Evolutionary conservation across 1,140 invertebrate species (phyloP), one percentile per base, ranked within the genome.

Genomic region (Philotrypesis tridentata): DNA sequence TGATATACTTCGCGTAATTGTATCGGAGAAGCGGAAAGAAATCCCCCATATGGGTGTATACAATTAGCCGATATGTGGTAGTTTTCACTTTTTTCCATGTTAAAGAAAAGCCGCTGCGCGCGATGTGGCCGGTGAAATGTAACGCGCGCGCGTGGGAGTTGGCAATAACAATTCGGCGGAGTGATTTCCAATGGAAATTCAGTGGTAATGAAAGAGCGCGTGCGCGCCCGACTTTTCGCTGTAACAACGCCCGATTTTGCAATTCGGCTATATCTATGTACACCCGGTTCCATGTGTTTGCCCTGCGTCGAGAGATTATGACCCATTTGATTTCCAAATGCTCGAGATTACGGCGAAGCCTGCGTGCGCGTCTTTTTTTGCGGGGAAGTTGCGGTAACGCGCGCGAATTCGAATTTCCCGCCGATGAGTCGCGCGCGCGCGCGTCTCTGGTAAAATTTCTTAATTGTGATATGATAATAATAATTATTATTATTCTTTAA

Each of bases 151-250:
- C 21, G 21, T 70, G 29, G 25, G 27, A 71, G 55, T 33, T 72
- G 11, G 65, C 23, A 72, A 79, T 72, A 63, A n/a, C n/a, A n/a
- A n/a, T 40, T 72, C 8, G 14, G 43, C 23, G 23, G 17, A 79
- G 55, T 40, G 25, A 72, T 63, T 65, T 73, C 63, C n/a, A n/a
- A 67, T 79, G 27, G 48, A 60, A 79, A 70, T 55, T 55, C 33
- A 8, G 31, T 60, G 23, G 40, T 70, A 79, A 79, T 79, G 48
- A 55, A 79, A 21, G 11, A 33, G 43, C 48, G 9, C 12, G 67
- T 31, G 29, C 40, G 2, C 23, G 67, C 29, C 14, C 17, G 17
- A 6, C 11, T 33, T 73, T 80, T 80, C 60, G 43, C 23, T 23
- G n/a, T n/a, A n/a, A n/a, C n/a, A n/a, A 2, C 9, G 9, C 48